These are phyloP conservation scores for Lophotriccus pileatus DNA, from an alignment of 2,797 vertebrate genomes.

Conservation along the genomic window DNA sequence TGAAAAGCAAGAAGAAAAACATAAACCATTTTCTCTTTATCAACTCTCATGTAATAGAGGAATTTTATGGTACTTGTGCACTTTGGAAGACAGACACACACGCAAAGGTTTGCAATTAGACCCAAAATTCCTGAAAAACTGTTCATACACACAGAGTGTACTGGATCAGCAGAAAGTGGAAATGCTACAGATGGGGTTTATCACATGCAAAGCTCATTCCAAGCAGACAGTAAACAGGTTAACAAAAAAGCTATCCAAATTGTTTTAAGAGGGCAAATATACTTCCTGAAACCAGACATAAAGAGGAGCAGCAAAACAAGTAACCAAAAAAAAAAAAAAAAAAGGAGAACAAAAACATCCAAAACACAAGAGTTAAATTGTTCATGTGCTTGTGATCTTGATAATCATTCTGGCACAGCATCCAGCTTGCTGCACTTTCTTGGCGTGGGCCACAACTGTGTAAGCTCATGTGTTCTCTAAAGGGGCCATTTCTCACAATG, in stretches of 20 bases:
- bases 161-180: background rate
- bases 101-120: background rate
- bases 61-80: background rate
- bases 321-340: background rate
- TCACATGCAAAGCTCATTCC: background rate
- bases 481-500: background rate
- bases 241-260: background rate
- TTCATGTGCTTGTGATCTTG: conserved; percentile 11
- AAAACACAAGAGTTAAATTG: background rate
- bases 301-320: background rate
- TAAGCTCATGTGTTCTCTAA: background rate
- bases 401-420: conserved; percentile 2
- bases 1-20: conserved; percentile 1
- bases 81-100: background rate
- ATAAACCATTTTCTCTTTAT: background rate
- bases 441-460: background rate
- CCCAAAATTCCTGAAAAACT: background rate
- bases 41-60: background rate
- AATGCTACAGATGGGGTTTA: background rate
- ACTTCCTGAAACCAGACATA: conserved; percentile 1
- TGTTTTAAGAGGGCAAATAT: background rate
- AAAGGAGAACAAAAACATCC: background rate
- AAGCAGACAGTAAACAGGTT: background rate
- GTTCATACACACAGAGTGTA: background rate
- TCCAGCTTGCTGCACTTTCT: background rate